A percentile compares a stretch with the other conserved stretches of the same genome.
Evolutionary conservation across 2,113 vertebrate genomes (phyloP).

Genomic region (Passer montanus): DNA sequence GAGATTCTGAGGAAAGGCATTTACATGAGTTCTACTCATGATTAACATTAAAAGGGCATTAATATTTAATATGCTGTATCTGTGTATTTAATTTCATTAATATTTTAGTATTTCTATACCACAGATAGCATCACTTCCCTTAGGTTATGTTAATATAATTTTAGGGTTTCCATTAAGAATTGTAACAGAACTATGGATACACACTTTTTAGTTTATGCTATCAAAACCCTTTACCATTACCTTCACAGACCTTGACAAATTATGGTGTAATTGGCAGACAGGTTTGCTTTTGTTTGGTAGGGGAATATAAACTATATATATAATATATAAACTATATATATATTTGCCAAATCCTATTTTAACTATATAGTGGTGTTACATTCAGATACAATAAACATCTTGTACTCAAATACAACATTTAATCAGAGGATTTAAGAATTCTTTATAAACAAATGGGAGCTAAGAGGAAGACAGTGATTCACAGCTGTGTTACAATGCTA

Average conservation of each 20-base stretch:
- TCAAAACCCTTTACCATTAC: background rate
- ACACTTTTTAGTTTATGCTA: background rate
- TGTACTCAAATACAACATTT: background rate
- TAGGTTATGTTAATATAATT: background rate
- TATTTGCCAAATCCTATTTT: background rate
- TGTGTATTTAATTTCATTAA: slow-evolving; percentile 1
- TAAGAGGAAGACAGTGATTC: background rate
- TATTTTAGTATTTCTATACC: slow-evolving; percentile 27
- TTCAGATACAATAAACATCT: background rate
- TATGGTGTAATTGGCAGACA: background rate
- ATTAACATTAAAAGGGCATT: background rate
- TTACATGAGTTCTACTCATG: background rate
- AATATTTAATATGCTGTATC: background rate
- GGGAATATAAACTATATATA: background rate
- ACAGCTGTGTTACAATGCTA: background rate
- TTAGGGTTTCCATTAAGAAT: background rate
- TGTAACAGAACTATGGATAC: background rate
- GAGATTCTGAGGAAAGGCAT: background rate
- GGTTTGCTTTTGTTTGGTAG: background rate
- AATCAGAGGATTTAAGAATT: background rate
- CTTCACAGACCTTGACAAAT: background rate
- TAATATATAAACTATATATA: too few relatives aligned
- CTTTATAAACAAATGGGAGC: background rate
- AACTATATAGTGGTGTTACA: background rate
- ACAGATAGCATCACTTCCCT: background rate